Conservation (phyloP, 2,797 vertebrate genomes). For the Catostomus latipinnis region DNA sequence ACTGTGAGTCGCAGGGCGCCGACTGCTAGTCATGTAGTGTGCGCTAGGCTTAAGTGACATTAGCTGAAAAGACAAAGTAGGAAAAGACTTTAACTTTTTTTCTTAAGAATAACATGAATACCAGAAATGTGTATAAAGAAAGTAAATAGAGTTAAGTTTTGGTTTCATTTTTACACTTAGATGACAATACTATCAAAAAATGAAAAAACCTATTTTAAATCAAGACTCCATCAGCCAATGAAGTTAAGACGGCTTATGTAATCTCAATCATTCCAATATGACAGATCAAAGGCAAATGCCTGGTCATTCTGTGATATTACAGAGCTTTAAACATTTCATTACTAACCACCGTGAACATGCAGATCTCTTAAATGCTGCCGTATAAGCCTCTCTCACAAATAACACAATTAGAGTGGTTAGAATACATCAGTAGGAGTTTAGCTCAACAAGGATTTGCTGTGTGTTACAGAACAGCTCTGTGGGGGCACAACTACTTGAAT, state of each 20-base stretch:
- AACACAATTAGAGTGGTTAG: conserved; percentile 52
- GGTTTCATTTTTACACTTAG: background rate
- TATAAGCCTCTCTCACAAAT: conserved; percentile 47
- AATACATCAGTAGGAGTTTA: conserved; percentile 56
- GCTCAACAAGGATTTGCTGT: conserved; percentile 66
- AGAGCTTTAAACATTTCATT: conserved; percentile 1
- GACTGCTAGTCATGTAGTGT: too few relatives aligned
- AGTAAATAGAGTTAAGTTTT: too few relatives aligned
- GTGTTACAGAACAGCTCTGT: conserved; percentile 57
- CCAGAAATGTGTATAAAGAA: too few relatives aligned
- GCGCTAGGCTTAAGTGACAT: too few relatives aligned
- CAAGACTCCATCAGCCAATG: background rate
- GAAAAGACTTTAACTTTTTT: too few relatives aligned
- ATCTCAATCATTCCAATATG: background rate
- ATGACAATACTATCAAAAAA: background rate
- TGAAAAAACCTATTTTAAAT: background rate
- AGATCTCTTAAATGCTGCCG: background rate
- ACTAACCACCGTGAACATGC: background rate
- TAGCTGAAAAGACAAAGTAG: too few relatives aligned
- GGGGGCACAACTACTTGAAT: conserved; percentile 54
- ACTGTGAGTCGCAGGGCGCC: too few relatives aligned
- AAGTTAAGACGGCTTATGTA: background rate
- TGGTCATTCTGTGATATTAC: background rate
- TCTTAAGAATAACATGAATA: too few relatives aligned
- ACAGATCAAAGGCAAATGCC: conserved; percentile 12